Base-by-base conservation (phyloP, 2,113 vertebrate genomes). In the Chroicocephalus ridibundus region DNA sequence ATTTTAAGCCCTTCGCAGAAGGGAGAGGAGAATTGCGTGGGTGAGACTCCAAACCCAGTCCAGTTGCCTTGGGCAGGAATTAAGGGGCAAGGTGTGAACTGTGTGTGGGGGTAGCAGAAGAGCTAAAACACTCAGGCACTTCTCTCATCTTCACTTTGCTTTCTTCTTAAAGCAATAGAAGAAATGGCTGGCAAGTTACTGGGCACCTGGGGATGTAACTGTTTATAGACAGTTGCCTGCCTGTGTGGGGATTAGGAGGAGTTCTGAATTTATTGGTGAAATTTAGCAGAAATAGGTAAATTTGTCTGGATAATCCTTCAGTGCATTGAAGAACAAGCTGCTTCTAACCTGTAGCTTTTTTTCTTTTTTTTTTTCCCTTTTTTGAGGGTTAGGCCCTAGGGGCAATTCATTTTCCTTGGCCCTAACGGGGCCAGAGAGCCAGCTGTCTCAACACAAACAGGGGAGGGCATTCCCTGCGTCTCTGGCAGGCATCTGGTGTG, bases 1-100 rank as follows among this genome's bases (percentile, higher is more conserved):
- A 1, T 36, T 46, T 44, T 15, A 36, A 87, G n/a, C 71, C 61
- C 65, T 95, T 29, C 0, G 0, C 84, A 65, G 86, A 25, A 83
- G 69, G 66, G 52, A 90, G 93, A 85, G 77, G 91, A 88, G 84
- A 93, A 69, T 27, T 57, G 84, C 11, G 78, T 90, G 82, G 74
- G 62, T 89, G 89, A 88, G 82, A 55, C 3, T 26, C 75, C 89
- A 94, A 94, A 85, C 38, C 49, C 82, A 44, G 60, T 72, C 93
- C 82, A 74, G 74, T 86, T 90, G 94, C 94, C 91, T 81, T 75
- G 86, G 87, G 81, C 94, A 91, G 89, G 94, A 93, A 72, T 87
- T 96, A 92, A 74, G 75, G 82, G 87, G 75, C 81, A 88, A 96
- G 71, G 75, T 94, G 87, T 66, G 89, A 91, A 61, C 54, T 25